Evolutionary conservation across 2,797 vertebrate genomes (phyloP), one percentile per base, ranked within the genome.

Genomic region (Hyperoplus immaculatus): DNA sequence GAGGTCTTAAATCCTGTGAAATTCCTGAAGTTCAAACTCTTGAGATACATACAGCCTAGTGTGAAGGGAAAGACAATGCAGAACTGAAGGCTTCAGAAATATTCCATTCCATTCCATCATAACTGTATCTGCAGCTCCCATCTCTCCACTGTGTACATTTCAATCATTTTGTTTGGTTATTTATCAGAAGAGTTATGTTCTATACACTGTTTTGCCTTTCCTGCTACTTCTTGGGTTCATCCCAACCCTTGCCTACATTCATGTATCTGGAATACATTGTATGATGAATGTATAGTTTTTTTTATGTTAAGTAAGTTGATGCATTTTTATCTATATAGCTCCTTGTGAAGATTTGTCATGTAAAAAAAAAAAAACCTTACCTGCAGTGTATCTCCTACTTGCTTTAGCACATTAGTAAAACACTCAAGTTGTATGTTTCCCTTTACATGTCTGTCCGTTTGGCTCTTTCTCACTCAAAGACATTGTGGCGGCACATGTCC

Each of bases 11-110:
- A 39, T 69, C 75, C 67, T 62, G 51, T 74, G 51, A 54, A 11
- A 29, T 67, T 76, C 49, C 63, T 75, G 16, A 78, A 49, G 76
- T 73, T 54, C 60, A 69, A 69, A 43, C 63, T 43, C 36, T 42
- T 62, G n/a, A 62, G 18, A 73, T 61, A 65, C 56, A 77, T 6
- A 70, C 36, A 55, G 18, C 57, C 43, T 47, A 60, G 4, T 18
- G 4, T 72, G 0, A 41, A 4, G n/a, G n/a, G 8, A 60, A 80
- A 43, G 55, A 54, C 16, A n/a, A 4, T 51, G 62, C 41, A 13
- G 71, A 75, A 50, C 12, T 45, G 39, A 62, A 74, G 9, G 55
- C 75, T 62, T 62, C 15, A 67, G 5, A 60, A 67, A 75, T 1
- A 58, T 54, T 9, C 1, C 21, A 9, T 29, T 29, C 29, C 29